phyloP scores from a whole-genome alignment of 2,888 invertebrate species.

The Calameuta filiformis region DNA sequence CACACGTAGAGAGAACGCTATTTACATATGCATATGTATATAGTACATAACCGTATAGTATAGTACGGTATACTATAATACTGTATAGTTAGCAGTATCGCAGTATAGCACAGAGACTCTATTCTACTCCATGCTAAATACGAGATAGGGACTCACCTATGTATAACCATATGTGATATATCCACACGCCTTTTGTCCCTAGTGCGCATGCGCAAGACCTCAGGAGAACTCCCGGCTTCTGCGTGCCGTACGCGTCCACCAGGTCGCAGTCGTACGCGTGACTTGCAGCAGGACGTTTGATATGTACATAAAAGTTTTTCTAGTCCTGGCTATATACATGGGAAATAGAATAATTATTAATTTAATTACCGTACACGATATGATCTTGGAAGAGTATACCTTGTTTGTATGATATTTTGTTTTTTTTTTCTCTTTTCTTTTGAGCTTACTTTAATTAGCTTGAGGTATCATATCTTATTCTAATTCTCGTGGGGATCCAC shows the following conservation, averaged over 20 bases:
- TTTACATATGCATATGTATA: background rate
- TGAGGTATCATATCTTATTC: slow-evolving; percentile 34
- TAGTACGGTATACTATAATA: background rate
- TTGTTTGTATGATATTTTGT: background rate
- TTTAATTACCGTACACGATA: background rate
- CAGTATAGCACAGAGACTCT: background rate
- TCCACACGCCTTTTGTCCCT: background rate
- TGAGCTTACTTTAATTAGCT: background rate
- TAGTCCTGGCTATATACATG: background rate
- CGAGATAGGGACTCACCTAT: background rate
- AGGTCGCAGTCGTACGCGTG: background rate
- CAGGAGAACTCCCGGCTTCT: background rate
- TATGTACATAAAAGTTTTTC: background rate
- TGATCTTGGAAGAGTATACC: background rate
- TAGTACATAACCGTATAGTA: background rate
- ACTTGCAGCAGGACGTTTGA: background rate
- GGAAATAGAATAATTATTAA: background rate
- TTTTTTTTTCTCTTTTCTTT: background rate
- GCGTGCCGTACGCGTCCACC: background rate
- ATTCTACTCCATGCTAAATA: background rate
- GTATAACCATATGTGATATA: background rate
- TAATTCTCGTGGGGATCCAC: slow-evolving; percentile 54
- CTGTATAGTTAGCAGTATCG: background rate
- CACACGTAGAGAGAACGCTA: slow-evolving; percentile 15
- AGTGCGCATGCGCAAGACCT: background rate